These are phyloP conservation scores for Polylopha cassiicola DNA, from an alignment of 2,888 invertebrate species.

Conservation along the genomic window DNA sequence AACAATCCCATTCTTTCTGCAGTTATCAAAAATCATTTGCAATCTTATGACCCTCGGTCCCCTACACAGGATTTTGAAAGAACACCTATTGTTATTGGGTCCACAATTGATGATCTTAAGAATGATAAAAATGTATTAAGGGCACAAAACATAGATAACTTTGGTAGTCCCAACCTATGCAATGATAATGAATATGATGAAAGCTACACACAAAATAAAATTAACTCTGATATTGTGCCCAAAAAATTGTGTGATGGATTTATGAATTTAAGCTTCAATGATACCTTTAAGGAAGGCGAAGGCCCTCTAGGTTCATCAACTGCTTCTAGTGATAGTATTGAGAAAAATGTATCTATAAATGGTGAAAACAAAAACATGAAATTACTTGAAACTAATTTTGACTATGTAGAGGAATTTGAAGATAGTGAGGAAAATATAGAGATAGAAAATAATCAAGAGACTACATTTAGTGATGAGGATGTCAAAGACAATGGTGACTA, in stretches of 20 bases:
- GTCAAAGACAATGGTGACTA: slow-evolving; percentile 22
- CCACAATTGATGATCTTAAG: slow-evolving; percentile 38
- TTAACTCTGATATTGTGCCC: slow-evolving; percentile 49
- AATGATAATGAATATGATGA: slow-evolving; percentile 41
- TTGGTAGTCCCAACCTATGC: slow-evolving; percentile 45
- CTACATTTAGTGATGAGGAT: slow-evolving; percentile 29
- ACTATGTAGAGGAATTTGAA: slow-evolving; percentile 61
- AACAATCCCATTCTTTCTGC: slow-evolving; percentile 70
- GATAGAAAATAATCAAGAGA: slow-evolving; percentile 1
- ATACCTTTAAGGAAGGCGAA: slow-evolving; percentile 51
- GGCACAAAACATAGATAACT: slow-evolving; percentile 33
- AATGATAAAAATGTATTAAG: slow-evolving; percentile 36
- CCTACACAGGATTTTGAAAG: slow-evolving; percentile 77
- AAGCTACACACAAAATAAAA: slow-evolving; percentile 38
- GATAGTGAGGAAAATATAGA: slow-evolving; percentile 30
- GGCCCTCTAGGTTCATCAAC: slow-evolving; percentile 63
- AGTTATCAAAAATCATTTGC: slow-evolving; percentile 67
- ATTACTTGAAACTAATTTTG: slow-evolving; percentile 79
- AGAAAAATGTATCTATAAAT: slow-evolving; percentile 47
- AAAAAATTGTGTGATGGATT: slow-evolving; percentile 63
- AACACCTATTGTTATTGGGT: slow-evolving; percentile 72
- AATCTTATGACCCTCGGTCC: slow-evolving; percentile 76
- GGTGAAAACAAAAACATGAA: slow-evolving; percentile 54
- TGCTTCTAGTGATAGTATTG: slow-evolving; percentile 58
- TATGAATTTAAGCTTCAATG: slow-evolving; percentile 55